Conservation (phyloP, 1,140 invertebrate genomes). For the Drosophila tani region DNA sequence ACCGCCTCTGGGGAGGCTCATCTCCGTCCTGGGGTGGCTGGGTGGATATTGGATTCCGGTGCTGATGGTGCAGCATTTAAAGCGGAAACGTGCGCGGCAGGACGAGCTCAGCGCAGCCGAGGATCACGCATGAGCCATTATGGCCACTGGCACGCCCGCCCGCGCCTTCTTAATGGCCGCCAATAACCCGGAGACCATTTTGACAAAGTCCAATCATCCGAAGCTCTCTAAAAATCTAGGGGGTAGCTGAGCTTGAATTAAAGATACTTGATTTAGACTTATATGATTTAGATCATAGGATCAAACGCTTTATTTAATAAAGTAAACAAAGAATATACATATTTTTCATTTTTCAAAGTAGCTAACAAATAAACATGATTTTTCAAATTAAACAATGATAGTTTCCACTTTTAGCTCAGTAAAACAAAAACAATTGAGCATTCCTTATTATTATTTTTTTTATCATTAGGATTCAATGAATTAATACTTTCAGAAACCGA, state of each 20-base stretch:
- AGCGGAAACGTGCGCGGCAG: conserved; percentile 60
- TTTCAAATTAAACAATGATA: too few relatives aligned
- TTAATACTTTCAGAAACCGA: background rate
- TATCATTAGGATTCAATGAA: background rate
- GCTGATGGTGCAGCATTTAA: conserved; percentile 72
- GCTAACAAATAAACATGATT: background rate
- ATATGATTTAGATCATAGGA: background rate
- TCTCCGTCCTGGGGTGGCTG: conserved; percentile 13
- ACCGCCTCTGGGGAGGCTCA: conserved; percentile 33
- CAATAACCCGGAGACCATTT: conserved; percentile 16
- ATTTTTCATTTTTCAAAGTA: background rate
- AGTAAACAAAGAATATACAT: background rate
- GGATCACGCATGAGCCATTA: conserved; percentile 68
- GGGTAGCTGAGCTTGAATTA: background rate
- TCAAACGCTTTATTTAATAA: background rate
- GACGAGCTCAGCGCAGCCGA: conserved; percentile 39
- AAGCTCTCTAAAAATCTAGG: background rate
- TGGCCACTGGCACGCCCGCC: conserved; percentile 51
- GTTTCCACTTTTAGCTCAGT: background rate
- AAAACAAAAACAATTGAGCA: too few relatives aligned
- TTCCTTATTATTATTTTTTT: too few relatives aligned
- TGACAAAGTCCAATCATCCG: conserved; percentile 20
- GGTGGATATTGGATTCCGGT: conserved; percentile 7
- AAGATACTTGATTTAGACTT: too few relatives aligned
- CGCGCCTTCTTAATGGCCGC: conserved; percentile 51